phyloP scores from a whole-genome alignment of 2,888 invertebrate genomes.

The Drosophila helvetica region DNA sequence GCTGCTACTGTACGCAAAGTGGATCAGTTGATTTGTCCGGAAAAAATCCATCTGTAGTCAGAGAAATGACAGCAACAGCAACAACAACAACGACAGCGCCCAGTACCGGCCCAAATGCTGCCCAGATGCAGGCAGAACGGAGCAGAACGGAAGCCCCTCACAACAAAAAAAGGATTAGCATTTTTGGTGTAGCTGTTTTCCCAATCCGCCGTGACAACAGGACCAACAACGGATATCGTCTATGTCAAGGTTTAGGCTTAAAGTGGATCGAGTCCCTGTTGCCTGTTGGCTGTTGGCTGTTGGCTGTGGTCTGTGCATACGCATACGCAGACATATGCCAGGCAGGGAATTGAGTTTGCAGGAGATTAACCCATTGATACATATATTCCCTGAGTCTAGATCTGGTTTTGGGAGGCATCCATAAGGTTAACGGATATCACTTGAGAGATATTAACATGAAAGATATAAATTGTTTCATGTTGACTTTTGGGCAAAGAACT shows the following conservation, averaged over 20 bases:
- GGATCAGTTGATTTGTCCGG: slow-evolving; percentile 70
- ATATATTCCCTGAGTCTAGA: neutral
- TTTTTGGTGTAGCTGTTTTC: slow-evolving; percentile 64
- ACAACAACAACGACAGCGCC: no score
- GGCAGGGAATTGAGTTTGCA: slow-evolving; percentile 36
- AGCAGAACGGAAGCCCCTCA: slow-evolving; percentile 30
- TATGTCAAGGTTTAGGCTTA: slow-evolving; percentile 52
- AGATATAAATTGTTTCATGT: no score
- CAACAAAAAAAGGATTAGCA: slow-evolving; percentile 69
- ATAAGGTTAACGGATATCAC: no score
- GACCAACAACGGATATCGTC: slow-evolving; percentile 35
- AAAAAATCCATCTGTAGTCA: neutral
- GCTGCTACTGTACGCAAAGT: slow-evolving; percentile 74
- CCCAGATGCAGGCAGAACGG: slow-evolving; percentile 50
- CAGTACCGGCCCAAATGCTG: slow-evolving; percentile 54
- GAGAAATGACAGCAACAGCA: slow-evolving; percentile 29
- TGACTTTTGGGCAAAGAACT: no score
- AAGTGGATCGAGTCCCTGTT: slow-evolving; percentile 12
- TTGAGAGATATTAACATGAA: no score
- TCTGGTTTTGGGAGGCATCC: neutral
- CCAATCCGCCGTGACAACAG: slow-evolving; percentile 57
- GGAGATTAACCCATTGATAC: slow-evolving; percentile 45
- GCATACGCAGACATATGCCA: slow-evolving; percentile 49
- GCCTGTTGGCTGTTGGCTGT: no score
- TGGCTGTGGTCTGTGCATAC: slow-evolving; percentile 45